Base-by-base conservation (phyloP, 2,113 vertebrate genomes). In the Poeciliopsis prolifica region DNA sequence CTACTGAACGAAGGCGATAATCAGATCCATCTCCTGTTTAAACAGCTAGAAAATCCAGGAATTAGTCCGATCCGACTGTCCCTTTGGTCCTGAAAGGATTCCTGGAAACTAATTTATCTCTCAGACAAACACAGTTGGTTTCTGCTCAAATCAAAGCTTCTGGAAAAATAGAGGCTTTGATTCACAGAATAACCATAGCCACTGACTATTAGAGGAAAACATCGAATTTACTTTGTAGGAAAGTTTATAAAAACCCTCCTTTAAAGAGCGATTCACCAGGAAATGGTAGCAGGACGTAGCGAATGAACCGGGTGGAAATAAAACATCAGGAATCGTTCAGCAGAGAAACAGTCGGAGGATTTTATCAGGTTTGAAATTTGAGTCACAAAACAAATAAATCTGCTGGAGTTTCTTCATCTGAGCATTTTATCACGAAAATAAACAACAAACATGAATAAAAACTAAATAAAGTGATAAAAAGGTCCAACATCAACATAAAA, bases 51-150 rank as follows among this genome's bases (percentile, higher is more conserved):
- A 61, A 19, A 42, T 51, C 60, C 71, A 73, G 3, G 26, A 48
- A 61, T 33, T 29, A 61, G n/a, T 72, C 76, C 11, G 64, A 61
- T 72, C 51, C 28, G 58, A 28, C 15, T 19, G 24, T n/a, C n/a
- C 61, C 22, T 58, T 10, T n/a, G 17, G 51, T 58, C 51, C 22
- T n/a, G 17, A 24, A 3, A 11, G 10, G 22, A 58, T 24, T 58
- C 51, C n/a, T 11, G n/a, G 51, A 9, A 58, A n/a, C 22, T n/a
- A n/a, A 24, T 58, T 58, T 7, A 58, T 24, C 24, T n/a, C 19
- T n/a, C 44, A 48, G 44, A 17, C 17, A 17, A 48, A 48, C 44
- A 48, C 17, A 6, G 7, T 54, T 54, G 48, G 48, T n/a, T 54
- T 24, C 51, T 54, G 51, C 51, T 54, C 44, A 48, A 19, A 48